These are phyloP conservation scores for Maniola jurtina DNA, from an alignment of 1,140 invertebrate species.

Conservation along the genomic window DNA sequence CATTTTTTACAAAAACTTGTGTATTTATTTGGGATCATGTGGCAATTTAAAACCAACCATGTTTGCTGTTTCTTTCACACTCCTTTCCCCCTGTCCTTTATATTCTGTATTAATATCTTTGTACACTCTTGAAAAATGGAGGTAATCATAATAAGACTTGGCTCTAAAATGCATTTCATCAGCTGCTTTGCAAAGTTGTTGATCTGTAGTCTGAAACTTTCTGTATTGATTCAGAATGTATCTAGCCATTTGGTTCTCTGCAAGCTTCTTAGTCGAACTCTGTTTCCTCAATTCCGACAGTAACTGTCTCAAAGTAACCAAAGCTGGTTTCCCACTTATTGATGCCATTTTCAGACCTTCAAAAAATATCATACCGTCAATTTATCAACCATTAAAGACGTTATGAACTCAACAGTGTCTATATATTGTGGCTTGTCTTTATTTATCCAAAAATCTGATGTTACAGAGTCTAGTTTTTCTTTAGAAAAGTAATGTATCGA, in stretches of 20 bases:
- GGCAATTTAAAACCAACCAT: slow-evolving; percentile 92
- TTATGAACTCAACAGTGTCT: slow-evolving; percentile 81
- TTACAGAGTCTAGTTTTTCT: slow-evolving; percentile 68
- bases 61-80: slow-evolving; percentile 86
- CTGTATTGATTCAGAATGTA: slow-evolving; percentile 87
- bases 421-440: slow-evolving; percentile 79
- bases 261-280: slow-evolving; percentile 74
- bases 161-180: slow-evolving; percentile 87
- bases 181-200: slow-evolving; percentile 88
- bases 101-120: slow-evolving; percentile 86
- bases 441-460: slow-evolving; percentile 80
- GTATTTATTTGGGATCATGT: slow-evolving; percentile 82
- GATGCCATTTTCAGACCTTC: slow-evolving; percentile 70
- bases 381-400: slow-evolving; percentile 67
- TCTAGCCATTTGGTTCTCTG: slow-evolving; percentile 80
- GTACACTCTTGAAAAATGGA: slow-evolving; percentile 83
- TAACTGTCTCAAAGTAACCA: slow-evolving; percentile 79
- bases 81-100: slow-evolving; percentile 87
- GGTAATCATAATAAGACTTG: slow-evolving; percentile 87
- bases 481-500: slow-evolving; percentile 83
- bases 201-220: slow-evolving; percentile 86
- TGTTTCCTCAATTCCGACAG: slow-evolving; percentile 81
- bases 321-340: slow-evolving; percentile 70
- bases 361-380: slow-evolving; percentile 65
- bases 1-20: background rate